These are phyloP conservation scores for Neosalanx taihuensis DNA, from an alignment of 2,797 vertebrate genomes.

Conservation along the genomic window DNA sequence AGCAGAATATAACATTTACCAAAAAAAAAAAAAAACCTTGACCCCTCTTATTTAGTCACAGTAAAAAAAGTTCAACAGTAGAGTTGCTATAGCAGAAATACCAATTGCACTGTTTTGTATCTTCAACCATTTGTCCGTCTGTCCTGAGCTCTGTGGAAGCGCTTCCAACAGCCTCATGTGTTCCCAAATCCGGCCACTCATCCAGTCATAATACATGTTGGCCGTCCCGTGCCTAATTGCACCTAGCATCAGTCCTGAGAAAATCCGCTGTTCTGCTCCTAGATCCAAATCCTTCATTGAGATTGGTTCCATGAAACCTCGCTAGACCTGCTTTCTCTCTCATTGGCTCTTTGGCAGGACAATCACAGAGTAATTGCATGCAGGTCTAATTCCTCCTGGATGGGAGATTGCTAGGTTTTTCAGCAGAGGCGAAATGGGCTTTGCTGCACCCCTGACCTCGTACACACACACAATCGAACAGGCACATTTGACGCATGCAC, in stretches of 20 bases:
- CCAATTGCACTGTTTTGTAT: conserved; percentile 37
- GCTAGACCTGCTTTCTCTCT: conserved; percentile 30
- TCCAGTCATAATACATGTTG: conserved; percentile 53
- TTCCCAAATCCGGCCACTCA: conserved; percentile 51
- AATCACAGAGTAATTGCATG: conserved; percentile 34
- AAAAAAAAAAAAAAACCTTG: neutral
- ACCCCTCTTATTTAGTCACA: neutral
- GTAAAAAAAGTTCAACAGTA: neutral
- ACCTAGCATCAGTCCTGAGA: conserved; percentile 43
- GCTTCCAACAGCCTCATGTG: conserved; percentile 65
- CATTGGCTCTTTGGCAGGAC: conserved; percentile 26
- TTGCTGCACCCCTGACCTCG: conserved; percentile 12
- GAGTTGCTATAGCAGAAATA: neutral
- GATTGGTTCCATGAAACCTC: conserved; percentile 52
- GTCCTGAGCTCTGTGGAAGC: conserved; percentile 14
- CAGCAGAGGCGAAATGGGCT: conserved; percentile 18
- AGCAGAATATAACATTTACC: conserved; percentile 14
- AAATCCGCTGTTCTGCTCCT: conserved; percentile 46
- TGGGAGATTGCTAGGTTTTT: conserved; percentile 28
- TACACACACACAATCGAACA: conserved; percentile 17
- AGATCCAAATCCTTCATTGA: conserved; percentile 35
- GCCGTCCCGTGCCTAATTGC: conserved; percentile 56
- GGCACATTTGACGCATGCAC: neutral
- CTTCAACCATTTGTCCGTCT: conserved; percentile 16
- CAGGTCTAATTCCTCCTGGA: conserved; percentile 35